Evolutionary conservation across 2,888 invertebrate genomes (phyloP).

Genomic region (Cynaeus angustus): DNA sequence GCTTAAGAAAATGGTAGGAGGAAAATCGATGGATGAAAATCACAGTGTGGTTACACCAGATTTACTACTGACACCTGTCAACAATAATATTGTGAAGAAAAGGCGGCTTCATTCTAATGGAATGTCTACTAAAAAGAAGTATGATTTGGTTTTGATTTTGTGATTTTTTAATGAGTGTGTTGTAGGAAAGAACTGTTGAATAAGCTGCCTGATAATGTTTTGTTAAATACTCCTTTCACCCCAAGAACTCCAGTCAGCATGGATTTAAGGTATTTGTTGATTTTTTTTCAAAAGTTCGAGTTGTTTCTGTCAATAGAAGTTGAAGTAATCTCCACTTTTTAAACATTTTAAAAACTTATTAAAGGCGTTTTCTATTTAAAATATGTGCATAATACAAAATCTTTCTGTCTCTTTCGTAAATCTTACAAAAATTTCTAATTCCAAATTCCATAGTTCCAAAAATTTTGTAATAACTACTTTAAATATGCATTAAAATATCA

Average conservation of each 20-base stretch:
- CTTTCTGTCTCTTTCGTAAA: too few species aligned
- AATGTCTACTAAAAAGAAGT: constrained; percentile 82
- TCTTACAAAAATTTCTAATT: too few species aligned
- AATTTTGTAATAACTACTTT: too few species aligned
- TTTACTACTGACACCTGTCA: constrained; percentile 74
- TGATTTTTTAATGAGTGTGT: constrained; percentile 51
- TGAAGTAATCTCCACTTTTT: too few species aligned
- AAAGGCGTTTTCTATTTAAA: too few species aligned
- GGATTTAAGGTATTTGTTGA: constrained; percentile 42
- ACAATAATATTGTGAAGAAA: constrained; percentile 64
- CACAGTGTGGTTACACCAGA: constrained; percentile 65
- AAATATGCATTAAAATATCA: too few species aligned
- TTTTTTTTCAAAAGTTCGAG: constrained; percentile 9
- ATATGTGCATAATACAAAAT: too few species aligned
- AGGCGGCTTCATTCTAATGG: constrained; percentile 66
- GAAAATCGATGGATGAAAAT: constrained; percentile 74
- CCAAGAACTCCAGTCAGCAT: constrained; percentile 71
- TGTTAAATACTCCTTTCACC: constrained; percentile 74
- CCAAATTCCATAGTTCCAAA: too few species aligned
- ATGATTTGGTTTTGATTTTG: constrained; percentile 53
- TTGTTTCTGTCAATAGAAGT: too few species aligned
- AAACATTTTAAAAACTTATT: too few species aligned
- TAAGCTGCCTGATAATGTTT: constrained; percentile 75
- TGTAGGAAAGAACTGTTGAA: constrained; percentile 78
- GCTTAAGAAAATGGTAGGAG: constrained; percentile 84